Evolutionary conservation across 2,797 vertebrate species (phyloP).

Genomic region (Pempheris klunzingeri): DNA sequence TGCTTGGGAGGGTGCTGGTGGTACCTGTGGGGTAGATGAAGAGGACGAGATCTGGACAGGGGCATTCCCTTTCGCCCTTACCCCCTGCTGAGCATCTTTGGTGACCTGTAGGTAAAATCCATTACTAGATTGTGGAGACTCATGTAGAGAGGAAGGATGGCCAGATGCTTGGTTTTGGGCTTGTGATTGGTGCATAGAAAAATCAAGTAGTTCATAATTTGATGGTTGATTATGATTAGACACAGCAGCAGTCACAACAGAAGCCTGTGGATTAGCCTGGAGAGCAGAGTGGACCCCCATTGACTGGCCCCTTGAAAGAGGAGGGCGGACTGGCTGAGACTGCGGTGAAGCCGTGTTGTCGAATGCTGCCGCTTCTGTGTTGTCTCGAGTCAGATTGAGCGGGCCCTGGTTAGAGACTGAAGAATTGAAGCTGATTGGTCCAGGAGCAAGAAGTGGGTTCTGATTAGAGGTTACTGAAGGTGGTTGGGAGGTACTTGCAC

Average conservation of each 20-base stretch:
- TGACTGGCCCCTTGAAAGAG: slow-evolving; percentile 75
- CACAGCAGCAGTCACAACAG: slow-evolving; percentile 63
- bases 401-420: slow-evolving; percentile 75
- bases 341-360: slow-evolving; percentile 73
- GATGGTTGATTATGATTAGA: slow-evolving; percentile 82
- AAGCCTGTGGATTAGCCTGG: slow-evolving; percentile 70
- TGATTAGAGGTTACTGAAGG: slow-evolving; percentile 73
- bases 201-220: slow-evolving; percentile 90
- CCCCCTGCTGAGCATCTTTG: slow-evolving; percentile 87
- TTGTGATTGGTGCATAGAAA: slow-evolving; percentile 86
- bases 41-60: slow-evolving; percentile 55
- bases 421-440: slow-evolving; percentile 71
- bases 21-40: slow-evolving; percentile 55
- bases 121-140: slow-evolving; percentile 80
- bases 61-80: slow-evolving; percentile 68
- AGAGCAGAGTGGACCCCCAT: slow-evolving; percentile 61
- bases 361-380: slow-evolving; percentile 62
- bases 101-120: slow-evolving; percentile 96
- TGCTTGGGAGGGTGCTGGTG: slow-evolving; percentile 60
- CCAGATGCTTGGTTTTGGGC: slow-evolving; percentile 78
- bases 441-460: slow-evolving; percentile 77
- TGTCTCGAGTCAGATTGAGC: slow-evolving; percentile 86
- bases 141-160: slow-evolving; percentile 75
- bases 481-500: slow-evolving; percentile 74
- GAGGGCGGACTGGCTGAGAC: slow-evolving; percentile 71